Evolutionary conservation across 2,113 vertebrate species (phyloP).

Genomic region (Delphinapterus leucas): DNA sequence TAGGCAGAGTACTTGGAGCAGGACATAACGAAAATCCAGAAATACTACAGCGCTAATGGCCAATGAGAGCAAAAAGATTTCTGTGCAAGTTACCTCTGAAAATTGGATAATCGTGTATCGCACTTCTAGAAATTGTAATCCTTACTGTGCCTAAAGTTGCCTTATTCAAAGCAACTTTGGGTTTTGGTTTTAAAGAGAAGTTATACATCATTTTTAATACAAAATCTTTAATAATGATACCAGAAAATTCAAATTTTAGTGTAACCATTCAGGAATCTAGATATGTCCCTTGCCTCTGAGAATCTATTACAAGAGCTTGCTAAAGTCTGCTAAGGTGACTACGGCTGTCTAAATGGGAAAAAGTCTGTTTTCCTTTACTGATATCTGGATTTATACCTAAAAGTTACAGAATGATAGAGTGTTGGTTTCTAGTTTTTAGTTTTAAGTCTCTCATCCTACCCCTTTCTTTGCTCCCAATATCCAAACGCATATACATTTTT

Average conservation of each 20-base stretch:
- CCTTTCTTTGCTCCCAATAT: neutral
- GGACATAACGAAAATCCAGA: fast-evolving
- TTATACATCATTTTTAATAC: neutral
- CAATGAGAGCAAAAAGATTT: neutral
- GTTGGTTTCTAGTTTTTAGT: neutral
- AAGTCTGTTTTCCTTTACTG: neutral
- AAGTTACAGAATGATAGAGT: neutral
- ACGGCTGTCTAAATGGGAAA: neutral
- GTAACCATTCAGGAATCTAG: neutral
- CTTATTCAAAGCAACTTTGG: neutral
- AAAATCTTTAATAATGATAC: neutral
- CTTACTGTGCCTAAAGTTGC: neutral
- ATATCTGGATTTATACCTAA: neutral
- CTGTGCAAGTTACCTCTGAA: neutral
- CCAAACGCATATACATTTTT: neutral
- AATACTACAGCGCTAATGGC: neutral
- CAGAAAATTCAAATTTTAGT: neutral
- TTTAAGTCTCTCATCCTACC: neutral
- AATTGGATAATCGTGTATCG: neutral
- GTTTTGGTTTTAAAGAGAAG: neutral
- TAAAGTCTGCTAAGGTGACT: neutral
- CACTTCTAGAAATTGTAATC: neutral
- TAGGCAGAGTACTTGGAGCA: neutral
- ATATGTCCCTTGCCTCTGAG: neutral
- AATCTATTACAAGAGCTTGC: neutral